These are phyloP conservation scores for Mohoua ochrocephala DNA, from an alignment of 2,113 vertebrate species.

Conservation along the genomic window DNA sequence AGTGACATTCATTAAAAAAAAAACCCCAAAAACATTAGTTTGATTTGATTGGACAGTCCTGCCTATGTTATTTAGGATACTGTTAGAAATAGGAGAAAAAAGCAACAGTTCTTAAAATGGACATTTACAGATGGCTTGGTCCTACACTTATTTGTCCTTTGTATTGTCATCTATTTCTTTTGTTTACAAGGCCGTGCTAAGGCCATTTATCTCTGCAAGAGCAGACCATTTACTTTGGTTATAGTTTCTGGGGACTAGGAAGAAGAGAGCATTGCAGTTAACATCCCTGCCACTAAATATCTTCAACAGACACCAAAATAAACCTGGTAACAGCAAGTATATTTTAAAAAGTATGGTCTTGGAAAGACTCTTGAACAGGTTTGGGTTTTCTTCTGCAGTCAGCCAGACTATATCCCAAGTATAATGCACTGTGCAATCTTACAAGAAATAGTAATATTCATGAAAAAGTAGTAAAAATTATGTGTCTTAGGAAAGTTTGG, in stretches of 20 bases:
- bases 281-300: not conserved
- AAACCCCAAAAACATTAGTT: not conserved
- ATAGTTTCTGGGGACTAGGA: no score
- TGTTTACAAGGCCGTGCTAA: not conserved
- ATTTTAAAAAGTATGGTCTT: not conserved
- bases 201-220: not conserved
- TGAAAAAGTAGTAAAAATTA: not conserved
- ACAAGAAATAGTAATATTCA: not conserved
- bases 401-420: not conserved
- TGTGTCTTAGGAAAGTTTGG: not conserved
- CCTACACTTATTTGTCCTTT: not conserved
- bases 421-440: not conserved
- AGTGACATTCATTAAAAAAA: not conserved
- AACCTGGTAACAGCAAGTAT: not conserved
- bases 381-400: not conserved
- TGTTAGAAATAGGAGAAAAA: conserved; percentile 24
- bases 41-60: not conserved
- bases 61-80: not conserved
- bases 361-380: not conserved
- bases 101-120: not conserved
- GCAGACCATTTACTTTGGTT: not conserved
- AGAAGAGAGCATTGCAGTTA: not conserved
- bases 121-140: not conserved
- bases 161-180: not conserved
- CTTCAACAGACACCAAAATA: not conserved